Evolutionary conservation across 2,113 vertebrate species (phyloP), one percentile per base, ranked within the genome.

Genomic region (Setophaga coronata): DNA sequence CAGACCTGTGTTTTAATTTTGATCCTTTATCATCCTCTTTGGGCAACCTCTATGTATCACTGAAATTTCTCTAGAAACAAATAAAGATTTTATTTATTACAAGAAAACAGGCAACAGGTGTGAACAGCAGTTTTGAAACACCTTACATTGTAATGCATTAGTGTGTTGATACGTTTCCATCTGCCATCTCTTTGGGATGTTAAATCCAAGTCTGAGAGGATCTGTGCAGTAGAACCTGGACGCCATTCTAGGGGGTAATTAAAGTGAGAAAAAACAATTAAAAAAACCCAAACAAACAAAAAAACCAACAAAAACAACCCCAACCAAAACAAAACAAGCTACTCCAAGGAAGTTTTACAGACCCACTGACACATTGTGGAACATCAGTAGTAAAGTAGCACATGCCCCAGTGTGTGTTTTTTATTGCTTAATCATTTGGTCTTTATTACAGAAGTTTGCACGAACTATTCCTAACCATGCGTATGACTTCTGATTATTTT

Each of bases 111-210:
- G 43, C 50, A 87, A 85, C 40, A 90, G 73, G 82, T 43, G 47
- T 0, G 0, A 95, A 82, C 40, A 94, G 83, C 9, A 25, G 25
- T 80, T 95, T 61, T 81, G 72, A 95, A 96, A 69, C 20, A 12
- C 21, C 89, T 99, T 97, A 99, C 99, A 1, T 99, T 99, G 94
- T 99, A 99, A 96, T 99, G 99, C 89, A 99, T 99, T 88, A 99
- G 98, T 3, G 99, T 99, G 97, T 99, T 99, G 98, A 99, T 98
- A 43, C 98, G 99, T 74, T 96, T 99, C 99, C 99, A 99, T 89
- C 99, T 98, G 97, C 99, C 99, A n/a, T 99, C 99, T 89, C 98
- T 99, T 97, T 99, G 99, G 18, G 99, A 99, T 19, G 99, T 99
- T 97, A 99, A 97, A 97, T 99, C 99, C 97, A 99, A 98, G 96